Evolutionary conservation across 2,888 invertebrate species (phyloP).

Genomic region (Eubasilissa splendida): DNA sequence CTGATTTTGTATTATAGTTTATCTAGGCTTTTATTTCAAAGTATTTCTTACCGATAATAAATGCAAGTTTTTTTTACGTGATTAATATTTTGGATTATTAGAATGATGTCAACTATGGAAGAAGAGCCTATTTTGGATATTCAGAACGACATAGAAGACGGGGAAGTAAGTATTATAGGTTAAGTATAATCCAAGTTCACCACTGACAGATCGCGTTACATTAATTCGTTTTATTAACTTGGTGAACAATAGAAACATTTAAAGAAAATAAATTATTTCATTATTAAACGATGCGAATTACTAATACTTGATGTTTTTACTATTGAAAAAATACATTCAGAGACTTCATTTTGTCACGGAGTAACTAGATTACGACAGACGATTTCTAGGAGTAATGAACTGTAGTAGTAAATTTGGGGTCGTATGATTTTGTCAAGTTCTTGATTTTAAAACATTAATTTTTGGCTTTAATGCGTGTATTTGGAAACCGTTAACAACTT

Average conservation of each 20-base stretch:
- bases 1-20: not conserved
- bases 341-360: not conserved
- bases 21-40: not conserved
- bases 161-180: slow-evolving; percentile 72
- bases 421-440: not conserved
- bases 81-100: slow-evolving; percentile 41
- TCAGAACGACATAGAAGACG: slow-evolving; percentile 77
- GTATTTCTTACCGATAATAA: not conserved
- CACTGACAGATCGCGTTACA: slow-evolving; percentile 23
- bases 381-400: slow-evolving; percentile 30
- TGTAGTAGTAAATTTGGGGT: slow-evolving; percentile 23
- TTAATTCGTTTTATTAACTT: not conserved
- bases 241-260: not conserved
- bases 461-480: too few species aligned
- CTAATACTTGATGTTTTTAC: not conserved
- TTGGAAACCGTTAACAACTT: too few species aligned
- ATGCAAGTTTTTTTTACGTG: not conserved
- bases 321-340: not conserved
- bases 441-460: too few species aligned
- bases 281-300: not conserved
- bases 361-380: slow-evolving; percentile 26
- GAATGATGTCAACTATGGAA: slow-evolving; percentile 73
- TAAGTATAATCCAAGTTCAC: slow-evolving; percentile 37
- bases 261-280: not conserved
- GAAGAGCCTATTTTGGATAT: slow-evolving; percentile 74